A percentile compares a stretch with the other conserved stretches of the same genome.
phyloP scores from a whole-genome alignment of 2,797 vertebrate genomes.

The Caiman crocodilus region DNA sequence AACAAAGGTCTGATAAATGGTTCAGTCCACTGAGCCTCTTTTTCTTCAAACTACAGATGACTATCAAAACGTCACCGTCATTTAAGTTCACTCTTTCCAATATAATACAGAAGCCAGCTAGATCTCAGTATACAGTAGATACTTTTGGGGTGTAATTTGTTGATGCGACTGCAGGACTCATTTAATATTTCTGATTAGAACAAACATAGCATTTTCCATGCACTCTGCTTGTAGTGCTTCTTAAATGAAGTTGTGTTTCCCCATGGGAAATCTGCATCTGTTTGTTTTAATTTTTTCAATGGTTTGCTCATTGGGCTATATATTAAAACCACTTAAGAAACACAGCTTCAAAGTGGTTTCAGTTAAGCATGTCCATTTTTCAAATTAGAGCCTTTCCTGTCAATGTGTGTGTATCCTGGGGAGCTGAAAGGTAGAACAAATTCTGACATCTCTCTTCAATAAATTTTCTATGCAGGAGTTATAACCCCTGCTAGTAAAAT shows the following conservation, averaged over 20 bases:
- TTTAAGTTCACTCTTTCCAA: background rate
- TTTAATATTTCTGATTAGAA: conserved; percentile 46
- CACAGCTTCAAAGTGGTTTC: conserved; percentile 65
- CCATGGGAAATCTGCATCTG: conserved; percentile 74
- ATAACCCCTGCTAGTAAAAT: background rate
- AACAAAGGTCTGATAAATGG: conserved; percentile 6
- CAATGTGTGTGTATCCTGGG: background rate
- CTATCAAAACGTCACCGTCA: background rate
- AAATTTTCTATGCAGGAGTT: conserved; percentile 13
- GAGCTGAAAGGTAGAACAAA: conserved; percentile 26
- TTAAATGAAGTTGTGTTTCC: conserved; percentile 60
- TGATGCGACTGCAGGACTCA: background rate
- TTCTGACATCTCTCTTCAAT: background rate
- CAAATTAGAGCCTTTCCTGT: conserved; percentile 52
- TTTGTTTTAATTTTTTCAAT: conserved; percentile 73
- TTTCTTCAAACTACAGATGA: background rate
- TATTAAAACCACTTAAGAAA: conserved; percentile 72
- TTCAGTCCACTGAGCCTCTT: background rate
- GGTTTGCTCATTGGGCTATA: conserved; percentile 74
- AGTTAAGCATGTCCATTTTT: conserved; percentile 51
- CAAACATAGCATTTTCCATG: conserved; percentile 62
- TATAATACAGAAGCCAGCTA: accelerated
- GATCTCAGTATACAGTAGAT: accelerated
- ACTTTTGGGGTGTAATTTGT: accelerated
- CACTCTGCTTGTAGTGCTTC: conserved; percentile 67